Base-by-base conservation (phyloP, 2,797 vertebrate genomes). In the Coregonus sp. region DNA sequence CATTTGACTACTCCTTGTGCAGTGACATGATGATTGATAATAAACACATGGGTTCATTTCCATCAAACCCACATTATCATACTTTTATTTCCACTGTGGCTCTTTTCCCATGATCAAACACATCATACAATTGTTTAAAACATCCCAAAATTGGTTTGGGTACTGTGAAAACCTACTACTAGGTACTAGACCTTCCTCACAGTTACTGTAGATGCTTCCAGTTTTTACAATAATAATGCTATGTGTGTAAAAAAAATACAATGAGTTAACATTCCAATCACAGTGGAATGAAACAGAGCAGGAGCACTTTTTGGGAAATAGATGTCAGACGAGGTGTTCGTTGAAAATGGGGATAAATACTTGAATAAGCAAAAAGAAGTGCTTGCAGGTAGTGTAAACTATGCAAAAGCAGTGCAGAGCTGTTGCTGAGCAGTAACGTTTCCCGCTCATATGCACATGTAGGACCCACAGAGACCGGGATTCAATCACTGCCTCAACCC, bases 341-440 rank as follows among this genome's bases (percentile, higher is more conserved):
- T 47, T 47, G 7, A 47, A 47, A 9, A 47, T 47, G 40, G 40
- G 40, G 40, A 47, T 91, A 1, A 56, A 73, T n/a, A 56, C 5
- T 47, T 47, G 40, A 11, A 47, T 47, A 47, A 47, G 40, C 40
- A 47, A 47, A 47, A 47, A 9, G 0, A 47, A 40, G 40, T 47
- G 40, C 2, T 47, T 47, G 40, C 40, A 47, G 40, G 40, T 47
- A 11, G 40, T 47, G 7, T 47, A 47, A 9, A 9, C 2, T 47
- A 47, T 47, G 40, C 40, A 47, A 47, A 47, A 47, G 40, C 40
- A 47, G 40, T 11, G 40, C 7, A 47, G 40, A 47, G 40, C 2
- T 9, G 0, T 9, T 47, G 40, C 40, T 47, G 40, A 47, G 40
- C 2, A 9, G 40, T 47, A 47, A 47, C 1, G 40, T 47, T 47